Base-by-base conservation (phyloP, 1,140 invertebrate species). In the Brachionus angularis region DNA sequence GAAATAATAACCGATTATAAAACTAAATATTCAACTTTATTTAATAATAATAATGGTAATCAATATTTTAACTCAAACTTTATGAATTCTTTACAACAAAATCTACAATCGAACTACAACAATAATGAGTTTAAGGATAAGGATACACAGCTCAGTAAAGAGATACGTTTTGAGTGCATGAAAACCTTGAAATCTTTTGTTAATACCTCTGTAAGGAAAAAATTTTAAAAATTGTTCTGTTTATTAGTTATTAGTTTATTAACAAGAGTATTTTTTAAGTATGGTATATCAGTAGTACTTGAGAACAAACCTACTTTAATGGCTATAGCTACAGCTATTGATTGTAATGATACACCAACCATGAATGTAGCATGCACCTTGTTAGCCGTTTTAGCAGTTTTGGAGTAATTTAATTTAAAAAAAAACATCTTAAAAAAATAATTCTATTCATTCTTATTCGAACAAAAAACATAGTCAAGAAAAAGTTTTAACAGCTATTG, bases 151-250 rank as follows among this genome's bases (percentile, higher is more conserved):
- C 7, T 67, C 0, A 47, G 62, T 34, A 67, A 67, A 25, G 27
- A 46, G n/a, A 67, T 67, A 5, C n/a, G 62, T 18, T 67, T 46
- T 12, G 62, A 67, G 16, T 67, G 39, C 14, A 67, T 47, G 2
- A 67, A 67, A 50, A 67, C 34, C 25, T 47, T 67, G 16, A 46
- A 21, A 23, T 47, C 42, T n/a, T 67, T 67, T 47, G 62, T 33
- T 23, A 67, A 67, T 36, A 67, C 62, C 8, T 31, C 42, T 18
- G 62, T 67, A 49, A 67, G n/a, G n/a, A n/a, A n/a, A n/a, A n/a
- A n/a, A n/a, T n/a, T n/a, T n/a, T n/a, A n/a, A n/a, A n/a, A n/a
- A n/a, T n/a, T n/a, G n/a, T n/a, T n/a, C n/a, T n/a, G n/a, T n/a
- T n/a, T n/a, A n/a, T n/a, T n/a, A n/a, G n/a, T n/a, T n/a, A n/a